Evolutionary conservation across 1,140 invertebrate species (phyloP).

Genomic region (Trichomalopsis sarcophagae): DNA sequence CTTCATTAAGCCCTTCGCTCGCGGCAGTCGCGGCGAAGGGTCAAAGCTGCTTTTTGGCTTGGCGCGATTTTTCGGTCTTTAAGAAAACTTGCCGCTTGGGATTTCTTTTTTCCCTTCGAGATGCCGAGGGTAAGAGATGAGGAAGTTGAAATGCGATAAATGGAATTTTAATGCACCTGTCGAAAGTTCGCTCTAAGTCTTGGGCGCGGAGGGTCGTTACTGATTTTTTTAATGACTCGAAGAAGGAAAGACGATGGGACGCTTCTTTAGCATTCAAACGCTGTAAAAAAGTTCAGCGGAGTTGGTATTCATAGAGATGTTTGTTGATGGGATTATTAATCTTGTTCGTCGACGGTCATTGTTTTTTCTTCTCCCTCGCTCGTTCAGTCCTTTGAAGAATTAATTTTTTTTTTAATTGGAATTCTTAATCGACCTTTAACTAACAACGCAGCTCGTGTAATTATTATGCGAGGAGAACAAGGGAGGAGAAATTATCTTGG

Average conservation of each 20-base stretch:
- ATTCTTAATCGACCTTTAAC: not conserved
- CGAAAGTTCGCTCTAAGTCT: not conserved
- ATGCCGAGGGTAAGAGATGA: not conserved
- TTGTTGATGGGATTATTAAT: not conserved
- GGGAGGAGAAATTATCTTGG: not conserved
- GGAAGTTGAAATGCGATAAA: not conserved
- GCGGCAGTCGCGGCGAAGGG: not conserved
- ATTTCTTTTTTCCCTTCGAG: not conserved
- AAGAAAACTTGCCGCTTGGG: not conserved
- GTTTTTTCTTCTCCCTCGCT: not conserved
- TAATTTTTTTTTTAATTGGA: not conserved
- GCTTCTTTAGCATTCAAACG: not conserved
- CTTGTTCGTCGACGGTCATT: not conserved
- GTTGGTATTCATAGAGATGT: not conserved
- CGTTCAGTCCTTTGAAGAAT: not conserved
- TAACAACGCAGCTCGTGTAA: not conserved
- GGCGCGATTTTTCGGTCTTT: not conserved
- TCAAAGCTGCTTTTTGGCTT: not conserved
- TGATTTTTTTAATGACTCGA: not conserved
- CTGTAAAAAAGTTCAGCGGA: not conserved
- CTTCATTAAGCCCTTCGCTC: conserved; percentile 22
- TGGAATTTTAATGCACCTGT: conserved; percentile 1
- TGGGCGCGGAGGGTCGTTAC: not conserved
- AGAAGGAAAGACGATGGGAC: not conserved
- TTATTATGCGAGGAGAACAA: not conserved